Evolutionary conservation across 1,140 invertebrate species (phyloP).

Genomic region (Heliconius nattereri): DNA sequence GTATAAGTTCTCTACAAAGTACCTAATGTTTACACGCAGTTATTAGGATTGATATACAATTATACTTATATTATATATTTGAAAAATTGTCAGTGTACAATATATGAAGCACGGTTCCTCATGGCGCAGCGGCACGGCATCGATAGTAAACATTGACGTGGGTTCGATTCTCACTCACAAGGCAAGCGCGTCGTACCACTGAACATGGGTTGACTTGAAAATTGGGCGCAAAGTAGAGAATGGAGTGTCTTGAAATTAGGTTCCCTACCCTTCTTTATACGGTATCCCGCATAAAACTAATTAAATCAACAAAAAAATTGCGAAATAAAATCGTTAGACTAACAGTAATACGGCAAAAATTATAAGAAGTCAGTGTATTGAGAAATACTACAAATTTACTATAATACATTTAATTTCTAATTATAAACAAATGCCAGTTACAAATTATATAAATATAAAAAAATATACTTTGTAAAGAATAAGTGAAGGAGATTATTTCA

Average conservation of each 20-base stretch:
- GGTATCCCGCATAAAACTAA: neutral
- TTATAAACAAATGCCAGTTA: constrained; percentile 11
- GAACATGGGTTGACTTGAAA: too few species aligned
- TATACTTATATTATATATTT: neutral
- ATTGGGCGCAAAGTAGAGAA: too few species aligned
- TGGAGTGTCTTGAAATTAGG: neutral
- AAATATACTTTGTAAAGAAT: neutral
- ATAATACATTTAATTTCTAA: neutral
- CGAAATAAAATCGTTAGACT: neutral
- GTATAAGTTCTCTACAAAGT: too few species aligned
- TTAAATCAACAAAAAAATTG: neutral
- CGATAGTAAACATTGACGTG: too few species aligned
- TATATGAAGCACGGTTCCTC: too few species aligned
- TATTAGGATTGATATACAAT: neutral
- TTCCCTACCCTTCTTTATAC: neutral
- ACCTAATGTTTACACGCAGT: neutral
- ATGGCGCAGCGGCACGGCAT: too few species aligned
- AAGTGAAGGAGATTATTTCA: neutral
- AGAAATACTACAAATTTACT: neutral
- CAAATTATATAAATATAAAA: neutral
- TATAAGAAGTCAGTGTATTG: neutral
- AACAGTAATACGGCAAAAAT: neutral
- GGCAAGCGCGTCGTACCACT: neutral
- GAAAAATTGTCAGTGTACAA: too few species aligned
- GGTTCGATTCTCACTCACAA: too few species aligned